Percentiles rank a stretch among this genome's conserved stretches.
phyloP scores from a whole-genome alignment of 37 sponge, comb jelly and placozoan species.

The Bolinopsis microptera region DNA sequence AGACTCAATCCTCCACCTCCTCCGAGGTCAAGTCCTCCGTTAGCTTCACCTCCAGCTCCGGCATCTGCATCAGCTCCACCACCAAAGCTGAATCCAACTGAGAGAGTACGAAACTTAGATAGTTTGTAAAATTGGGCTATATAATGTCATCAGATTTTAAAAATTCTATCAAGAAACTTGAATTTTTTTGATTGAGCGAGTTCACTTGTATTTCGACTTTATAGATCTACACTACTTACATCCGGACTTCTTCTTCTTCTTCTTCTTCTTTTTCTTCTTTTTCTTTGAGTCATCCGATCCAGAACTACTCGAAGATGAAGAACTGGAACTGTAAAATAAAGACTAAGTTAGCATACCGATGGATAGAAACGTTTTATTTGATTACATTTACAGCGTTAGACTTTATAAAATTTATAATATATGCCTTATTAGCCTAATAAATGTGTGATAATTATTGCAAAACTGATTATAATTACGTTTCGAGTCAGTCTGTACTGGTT shows the following conservation, averaged over 20 bases:
- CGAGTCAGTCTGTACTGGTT: too few relatives aligned
- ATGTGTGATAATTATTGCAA: too few relatives aligned
- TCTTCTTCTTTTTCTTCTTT: background rate
- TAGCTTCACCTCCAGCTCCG: background rate
- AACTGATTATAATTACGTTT: too few relatives aligned
- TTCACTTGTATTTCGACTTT: too few relatives aligned
- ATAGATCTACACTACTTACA: background rate
- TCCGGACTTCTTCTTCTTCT: constrained; percentile 15
- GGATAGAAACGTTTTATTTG: too few relatives aligned
- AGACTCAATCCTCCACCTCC: background rate
- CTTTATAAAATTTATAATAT: too few relatives aligned
- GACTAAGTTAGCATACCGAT: too few relatives aligned
- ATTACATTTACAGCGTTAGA: too few relatives aligned
- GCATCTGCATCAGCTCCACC: background rate
- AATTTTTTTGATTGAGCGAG: too few relatives aligned
- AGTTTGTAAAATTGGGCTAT: background rate
- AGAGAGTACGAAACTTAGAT: background rate
- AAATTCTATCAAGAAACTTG: too few relatives aligned
- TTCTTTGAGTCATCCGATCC: background rate
- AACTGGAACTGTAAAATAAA: background rate
- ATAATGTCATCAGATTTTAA: background rate
- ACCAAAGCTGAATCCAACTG: background rate
- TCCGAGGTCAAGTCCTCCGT: background rate
- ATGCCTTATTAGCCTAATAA: too few relatives aligned
- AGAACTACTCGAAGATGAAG: background rate